These are phyloP conservation scores for mouse (Mus musculus) DNA, from an alignment of 2,113 vertebrate species.

Conservation along the genomic window DNA sequence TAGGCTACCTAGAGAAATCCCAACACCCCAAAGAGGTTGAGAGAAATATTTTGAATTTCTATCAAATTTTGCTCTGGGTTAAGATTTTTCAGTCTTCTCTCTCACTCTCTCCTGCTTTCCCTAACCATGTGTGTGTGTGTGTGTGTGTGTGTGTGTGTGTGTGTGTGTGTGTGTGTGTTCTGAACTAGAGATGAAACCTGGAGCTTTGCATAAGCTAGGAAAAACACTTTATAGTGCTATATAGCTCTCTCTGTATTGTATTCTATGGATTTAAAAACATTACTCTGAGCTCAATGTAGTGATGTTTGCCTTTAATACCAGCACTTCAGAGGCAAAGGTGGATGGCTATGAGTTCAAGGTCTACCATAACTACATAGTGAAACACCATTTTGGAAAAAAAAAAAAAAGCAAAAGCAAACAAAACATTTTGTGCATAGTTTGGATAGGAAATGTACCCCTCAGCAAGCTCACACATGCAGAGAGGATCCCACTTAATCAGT, in stretches of 20 bases:
- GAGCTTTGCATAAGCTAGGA: neutral
- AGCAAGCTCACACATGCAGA: neutral
- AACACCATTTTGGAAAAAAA: neutral
- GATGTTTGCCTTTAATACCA: neutral
- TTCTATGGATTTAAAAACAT: neutral
- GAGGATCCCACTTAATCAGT: neutral
- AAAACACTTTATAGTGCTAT: neutral
- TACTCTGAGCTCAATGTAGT: neutral
- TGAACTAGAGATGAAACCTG: neutral
- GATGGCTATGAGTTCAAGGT: neutral
- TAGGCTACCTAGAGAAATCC: neutral
- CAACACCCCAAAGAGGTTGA: neutral
- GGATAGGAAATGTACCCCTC: neutral
- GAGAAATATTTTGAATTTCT: constrained; percentile 37
- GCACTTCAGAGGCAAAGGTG: neutral
- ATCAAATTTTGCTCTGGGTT: neutral
- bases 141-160: neutral
- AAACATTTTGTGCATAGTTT: neutral
- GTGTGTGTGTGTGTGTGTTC: neutral
- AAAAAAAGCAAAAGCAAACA: neutral
- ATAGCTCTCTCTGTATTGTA: neutral
- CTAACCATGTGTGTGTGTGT: neutral
- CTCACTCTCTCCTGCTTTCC: neutral
- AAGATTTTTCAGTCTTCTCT: neutral
- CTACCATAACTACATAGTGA: neutral